Evolutionary conservation across 1,140 invertebrate species (phyloP).

Genomic region (Conus ventricosus): DNA sequence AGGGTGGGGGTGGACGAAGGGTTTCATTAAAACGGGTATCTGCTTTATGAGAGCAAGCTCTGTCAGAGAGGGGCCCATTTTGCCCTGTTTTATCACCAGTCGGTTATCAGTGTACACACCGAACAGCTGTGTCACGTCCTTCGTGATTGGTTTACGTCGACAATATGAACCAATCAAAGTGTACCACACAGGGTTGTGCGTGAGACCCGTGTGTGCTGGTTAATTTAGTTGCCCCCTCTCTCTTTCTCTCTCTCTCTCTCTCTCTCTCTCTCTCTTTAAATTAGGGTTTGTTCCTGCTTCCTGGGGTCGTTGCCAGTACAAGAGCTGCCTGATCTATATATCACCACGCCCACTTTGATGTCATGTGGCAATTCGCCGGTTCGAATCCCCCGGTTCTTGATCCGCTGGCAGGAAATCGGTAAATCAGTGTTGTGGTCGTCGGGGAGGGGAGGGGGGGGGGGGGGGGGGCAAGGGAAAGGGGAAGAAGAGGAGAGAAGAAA

Average conservation of each 20-base stretch:
- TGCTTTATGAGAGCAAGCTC: slow-evolving; percentile 3
- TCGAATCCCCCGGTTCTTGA: not conserved
- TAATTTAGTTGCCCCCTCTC: no score
- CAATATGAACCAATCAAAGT: not conserved
- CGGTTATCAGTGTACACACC: not conserved
- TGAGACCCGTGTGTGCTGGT: no score
- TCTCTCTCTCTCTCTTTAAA: no score
- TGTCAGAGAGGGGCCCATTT: not conserved
- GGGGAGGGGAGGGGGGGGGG: not conserved
- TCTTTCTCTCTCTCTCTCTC: no score
- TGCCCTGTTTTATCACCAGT: not conserved
- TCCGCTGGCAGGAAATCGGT: not conserved
- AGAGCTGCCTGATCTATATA: not conserved
- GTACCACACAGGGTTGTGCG: not conserved
- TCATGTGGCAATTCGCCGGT: not conserved
- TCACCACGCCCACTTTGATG: not conserved
- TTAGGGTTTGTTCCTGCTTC: no score
- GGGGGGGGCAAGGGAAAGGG: not conserved
- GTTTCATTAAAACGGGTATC: slow-evolving; percentile 17
- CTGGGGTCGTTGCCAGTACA: no score
- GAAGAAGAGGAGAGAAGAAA: not conserved
- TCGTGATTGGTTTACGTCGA: not conserved
- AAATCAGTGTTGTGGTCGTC: not conserved
- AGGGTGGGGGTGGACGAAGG: not conserved
- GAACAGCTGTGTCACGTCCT: not conserved